Evolutionary conservation across 2,888 invertebrate genomes (phyloP).

Genomic region (Boloria euphrosyne): DNA sequence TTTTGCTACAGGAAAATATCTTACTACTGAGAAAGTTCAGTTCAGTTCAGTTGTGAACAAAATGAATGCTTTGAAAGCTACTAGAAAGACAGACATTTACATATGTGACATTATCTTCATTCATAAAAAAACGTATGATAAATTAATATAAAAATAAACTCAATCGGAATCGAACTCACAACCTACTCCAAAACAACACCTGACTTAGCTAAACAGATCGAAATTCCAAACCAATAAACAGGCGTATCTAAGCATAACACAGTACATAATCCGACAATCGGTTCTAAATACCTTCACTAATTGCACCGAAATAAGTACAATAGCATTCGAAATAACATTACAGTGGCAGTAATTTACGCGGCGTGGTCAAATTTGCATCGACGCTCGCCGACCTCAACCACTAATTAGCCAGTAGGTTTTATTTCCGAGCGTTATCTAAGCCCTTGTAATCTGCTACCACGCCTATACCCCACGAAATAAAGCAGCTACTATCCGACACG

Average conservation of each 20-base stretch:
- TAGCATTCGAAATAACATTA: constrained; percentile 41
- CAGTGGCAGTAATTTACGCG: constrained; percentile 51
- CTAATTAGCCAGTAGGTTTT: constrained; percentile 77
- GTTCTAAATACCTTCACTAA: constrained; percentile 34
- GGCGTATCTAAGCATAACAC: constrained; percentile 12
- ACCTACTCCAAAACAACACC: neutral
- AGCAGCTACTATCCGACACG: constrained; percentile 20
- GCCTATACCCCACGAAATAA: constrained; percentile 47
- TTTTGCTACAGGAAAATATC: too few species aligned
- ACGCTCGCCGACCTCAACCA: constrained; percentile 47
- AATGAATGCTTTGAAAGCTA: too few species aligned
- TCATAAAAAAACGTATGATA: too few species aligned
- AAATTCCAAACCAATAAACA: constrained; percentile 17
- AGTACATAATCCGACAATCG: constrained; percentile 27
- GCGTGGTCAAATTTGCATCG: constrained; percentile 63
- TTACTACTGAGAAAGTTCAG: too few species aligned
- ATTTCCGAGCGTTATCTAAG: constrained; percentile 77
- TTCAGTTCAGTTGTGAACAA: too few species aligned
- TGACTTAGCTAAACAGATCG: constrained; percentile 4
- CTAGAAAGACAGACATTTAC: too few species aligned
- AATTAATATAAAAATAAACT: too few species aligned
- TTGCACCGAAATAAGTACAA: constrained; percentile 43
- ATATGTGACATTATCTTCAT: too few species aligned
- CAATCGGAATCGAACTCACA: too few species aligned
- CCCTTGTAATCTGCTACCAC: constrained; percentile 68